Base-by-base conservation (phyloP, 1,140 invertebrate species). In the Pantala flavescens region DNA sequence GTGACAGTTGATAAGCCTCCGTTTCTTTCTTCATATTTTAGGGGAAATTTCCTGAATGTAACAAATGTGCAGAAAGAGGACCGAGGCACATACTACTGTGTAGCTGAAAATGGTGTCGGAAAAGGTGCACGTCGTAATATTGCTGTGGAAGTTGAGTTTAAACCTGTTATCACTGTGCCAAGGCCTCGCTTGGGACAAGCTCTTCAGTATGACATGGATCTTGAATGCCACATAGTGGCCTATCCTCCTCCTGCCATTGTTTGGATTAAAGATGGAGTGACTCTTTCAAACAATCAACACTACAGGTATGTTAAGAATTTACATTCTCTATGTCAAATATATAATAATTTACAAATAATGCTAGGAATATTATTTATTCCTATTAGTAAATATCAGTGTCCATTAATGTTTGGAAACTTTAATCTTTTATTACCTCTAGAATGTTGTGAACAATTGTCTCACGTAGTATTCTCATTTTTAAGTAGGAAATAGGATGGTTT, bases 11-110 rank as follows among this genome's bases (percentile, higher is more conserved):
- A n/a, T n/a, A n/a, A n/a, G n/a, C n/a, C n/a, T n/a, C n/a, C n/a
- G n/a, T n/a, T n/a, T n/a, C n/a, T n/a, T n/a, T n/a, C n/a, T n/a
- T n/a, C n/a, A n/a, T 9, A 63, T 73, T 23, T 71, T 74, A 78
- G 82, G 71, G 84, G 84, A 23, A 85, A 84, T 76, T 79, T 81
- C 21, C 76, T 86, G 28, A 78, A 79, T 28, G 83, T 86, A 74
- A 77, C 49, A 43, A 43, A 55, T 9, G 76, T 81, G 14, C 82
- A 78, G 23, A 84, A 83, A 76, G 80, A 83, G 70, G 82, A 84
- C 76, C 77, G 84, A 42, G 84, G 84, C 0, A 85, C 83, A 10
- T 85, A 85, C 75, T 85, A 84, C 78, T 86, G 85, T 77, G 81
- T 86, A 28, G 85, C 85, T 55, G 84, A 86, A 73, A 86, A 86